Percentiles rank a stretch among this genome's conserved stretches.
phyloP scores from a whole-genome alignment of 2,888 invertebrate species.

The Hetaerina titia region DNA sequence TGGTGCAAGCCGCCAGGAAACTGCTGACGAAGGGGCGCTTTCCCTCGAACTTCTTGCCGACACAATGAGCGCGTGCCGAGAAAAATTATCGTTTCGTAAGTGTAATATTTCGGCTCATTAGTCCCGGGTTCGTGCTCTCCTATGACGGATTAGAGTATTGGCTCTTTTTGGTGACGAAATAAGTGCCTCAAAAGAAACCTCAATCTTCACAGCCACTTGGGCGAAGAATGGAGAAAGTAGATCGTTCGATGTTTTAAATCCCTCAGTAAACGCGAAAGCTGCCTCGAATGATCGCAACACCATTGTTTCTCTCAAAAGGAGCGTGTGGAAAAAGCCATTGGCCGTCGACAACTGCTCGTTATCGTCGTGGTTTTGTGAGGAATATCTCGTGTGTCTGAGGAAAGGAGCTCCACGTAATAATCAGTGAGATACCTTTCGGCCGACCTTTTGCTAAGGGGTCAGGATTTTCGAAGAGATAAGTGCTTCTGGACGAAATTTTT shows the following conservation, averaged over 20 bases:
- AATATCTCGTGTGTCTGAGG: too few relatives aligned
- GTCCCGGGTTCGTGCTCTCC: neutral
- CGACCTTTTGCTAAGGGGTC: too few relatives aligned
- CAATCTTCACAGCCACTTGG: neutral
- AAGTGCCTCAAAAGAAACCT: neutral
- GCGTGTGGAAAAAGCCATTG: neutral
- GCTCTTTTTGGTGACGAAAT: neutral
- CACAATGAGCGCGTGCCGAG: neutral
- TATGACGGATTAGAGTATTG: neutral
- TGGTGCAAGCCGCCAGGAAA: neutral
- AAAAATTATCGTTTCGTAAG: conserved; percentile 24
- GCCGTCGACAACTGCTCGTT: too few relatives aligned
- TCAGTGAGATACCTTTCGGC: too few relatives aligned
- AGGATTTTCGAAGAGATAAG: too few relatives aligned
- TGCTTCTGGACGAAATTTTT: too few relatives aligned
- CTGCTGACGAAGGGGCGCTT: neutral
- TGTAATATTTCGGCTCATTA: conserved; percentile 20
- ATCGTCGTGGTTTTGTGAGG: too few relatives aligned
- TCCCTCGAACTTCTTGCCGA: neutral
- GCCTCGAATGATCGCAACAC: neutral
- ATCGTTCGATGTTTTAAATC: neutral
- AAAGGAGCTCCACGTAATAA: too few relatives aligned
- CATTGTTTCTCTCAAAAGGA: neutral
- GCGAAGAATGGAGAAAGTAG: neutral
- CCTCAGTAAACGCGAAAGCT: neutral